Base-by-base conservation (phyloP, 2,888 invertebrate species). In the Boloria euphrosyne region DNA sequence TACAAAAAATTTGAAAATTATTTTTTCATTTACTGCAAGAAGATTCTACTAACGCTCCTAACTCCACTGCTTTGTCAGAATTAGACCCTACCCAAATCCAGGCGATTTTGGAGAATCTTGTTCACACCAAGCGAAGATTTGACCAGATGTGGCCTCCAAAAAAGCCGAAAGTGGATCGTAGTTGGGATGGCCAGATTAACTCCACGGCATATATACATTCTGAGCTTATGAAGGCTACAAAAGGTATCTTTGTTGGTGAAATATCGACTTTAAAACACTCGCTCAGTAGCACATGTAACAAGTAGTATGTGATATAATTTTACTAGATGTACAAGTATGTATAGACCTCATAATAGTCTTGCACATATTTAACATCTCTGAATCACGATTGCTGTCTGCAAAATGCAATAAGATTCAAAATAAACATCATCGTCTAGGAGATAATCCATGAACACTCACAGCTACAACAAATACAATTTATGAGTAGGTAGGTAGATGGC, bases 31-130 rank as follows among this genome's bases (percentile, higher is more conserved):
- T 10, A 38, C 7, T 10, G 7, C 22, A 3, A 22, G 10, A 38
- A 38, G 1, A 38, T 7, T 31, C 10, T 10, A 38, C 31, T 38
- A 87, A 89, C 77, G 80, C 81, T 69, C 60, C 57, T 66, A 66
- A 68, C n/a, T 62, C 66, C 63, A 70, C 73, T 73, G 88, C 88
- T 87, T 88, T 80, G 80, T 81, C 90, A 91, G 90, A 90, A 76
- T 78, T 91, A 85, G 85, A 90, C 73, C 82, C 84, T 66, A 87
- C 84, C 72, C 90, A 91, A 86, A 81, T 90, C 75, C 83, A 86
- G 79, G 90, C 89, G 73, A 89, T 91, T 71, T 76, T 88, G 84
- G 83, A 85, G 69, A 90, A 84, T 69, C 76, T 87, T 83, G 89
- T 87, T 67, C 83, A 79, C 75, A 79, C 78, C 70, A 75, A 80